Percentiles rank a stretch among this genome's conserved stretches.
These are phyloP conservation scores for Protonemura montana DNA, from an alignment of 2,888 invertebrate species.

Conservation along the genomic window DNA sequence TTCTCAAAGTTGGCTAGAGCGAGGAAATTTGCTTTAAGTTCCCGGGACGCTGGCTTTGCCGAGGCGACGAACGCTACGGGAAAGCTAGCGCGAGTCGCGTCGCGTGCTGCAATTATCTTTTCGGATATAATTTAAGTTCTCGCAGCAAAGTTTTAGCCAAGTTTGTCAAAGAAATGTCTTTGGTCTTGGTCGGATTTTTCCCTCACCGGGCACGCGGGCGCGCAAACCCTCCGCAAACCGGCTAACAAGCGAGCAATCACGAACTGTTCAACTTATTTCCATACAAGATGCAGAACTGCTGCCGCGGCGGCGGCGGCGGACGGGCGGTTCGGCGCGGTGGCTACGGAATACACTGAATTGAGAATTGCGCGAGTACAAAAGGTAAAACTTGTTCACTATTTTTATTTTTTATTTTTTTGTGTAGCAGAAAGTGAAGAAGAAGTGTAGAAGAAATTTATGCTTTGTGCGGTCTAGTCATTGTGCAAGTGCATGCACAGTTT, in stretches of 20 bases:
- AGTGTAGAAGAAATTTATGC: not conserved
- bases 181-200: not conserved
- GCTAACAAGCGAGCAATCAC: constrained; percentile 1
- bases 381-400: not conserved
- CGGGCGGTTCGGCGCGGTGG: too few relatives aligned
- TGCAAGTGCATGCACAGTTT: not conserved
- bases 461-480: not conserved
- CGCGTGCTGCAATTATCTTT: not conserved
- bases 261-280: constrained; percentile 7
- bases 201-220: not conserved
- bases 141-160: not conserved
- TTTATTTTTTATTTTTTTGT: not conserved
- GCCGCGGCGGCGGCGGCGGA: not conserved
- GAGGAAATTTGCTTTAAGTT: too few relatives aligned
- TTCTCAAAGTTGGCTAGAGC: not conserved
- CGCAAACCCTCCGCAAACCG: not conserved
- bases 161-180: constrained; percentile 12
- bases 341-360: not conserved
- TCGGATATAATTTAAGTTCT: not conserved
- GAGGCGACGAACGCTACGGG: too few relatives aligned
- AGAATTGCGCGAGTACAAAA: not conserved
- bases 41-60: too few relatives aligned
- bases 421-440: not conserved
- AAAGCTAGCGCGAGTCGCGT: not conserved
- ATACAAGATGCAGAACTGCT: not conserved